These are phyloP conservation scores for Adineta ricciae DNA, from an alignment of 2,888 invertebrate species.

Conservation along the genomic window DNA sequence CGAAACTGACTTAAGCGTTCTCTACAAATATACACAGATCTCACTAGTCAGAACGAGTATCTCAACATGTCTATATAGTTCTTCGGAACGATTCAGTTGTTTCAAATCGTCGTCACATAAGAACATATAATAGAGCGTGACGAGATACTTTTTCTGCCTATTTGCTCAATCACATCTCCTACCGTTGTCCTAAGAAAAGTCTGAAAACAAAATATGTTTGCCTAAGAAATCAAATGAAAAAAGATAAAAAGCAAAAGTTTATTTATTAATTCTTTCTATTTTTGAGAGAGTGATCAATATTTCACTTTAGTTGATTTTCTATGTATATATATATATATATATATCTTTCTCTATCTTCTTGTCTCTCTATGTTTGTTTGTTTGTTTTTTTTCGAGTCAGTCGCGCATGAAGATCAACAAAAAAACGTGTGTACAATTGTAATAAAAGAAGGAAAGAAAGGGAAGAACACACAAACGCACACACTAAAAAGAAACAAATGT, in stretches of 20 bases:
- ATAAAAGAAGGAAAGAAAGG: not conserved
- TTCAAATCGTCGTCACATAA: no score
- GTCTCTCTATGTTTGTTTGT: not conserved
- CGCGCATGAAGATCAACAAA: not conserved
- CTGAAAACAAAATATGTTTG: not conserved
- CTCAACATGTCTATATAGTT: no score
- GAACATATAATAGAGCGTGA: no score
- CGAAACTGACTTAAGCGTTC: no score
- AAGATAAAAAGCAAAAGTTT: not conserved
- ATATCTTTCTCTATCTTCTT: slow-evolving; percentile 9
- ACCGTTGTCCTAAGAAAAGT: not conserved
- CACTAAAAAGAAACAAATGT: not conserved
- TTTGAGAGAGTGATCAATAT: no score
- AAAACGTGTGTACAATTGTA: not conserved
- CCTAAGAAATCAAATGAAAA: not conserved
- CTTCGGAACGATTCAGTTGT: no score
- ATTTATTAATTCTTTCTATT: not conserved
- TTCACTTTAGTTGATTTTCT: no score
- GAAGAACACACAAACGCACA: not conserved
- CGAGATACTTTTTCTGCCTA: no score
- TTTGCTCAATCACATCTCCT: not conserved
- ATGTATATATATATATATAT: not conserved
- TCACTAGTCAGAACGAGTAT: no score
- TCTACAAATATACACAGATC: no score
- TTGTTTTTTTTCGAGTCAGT: not conserved